Evolutionary conservation across 2,113 vertebrate species (phyloP), one percentile per base, ranked within the genome.

Genomic region (Sporophila hypoxantha): DNA sequence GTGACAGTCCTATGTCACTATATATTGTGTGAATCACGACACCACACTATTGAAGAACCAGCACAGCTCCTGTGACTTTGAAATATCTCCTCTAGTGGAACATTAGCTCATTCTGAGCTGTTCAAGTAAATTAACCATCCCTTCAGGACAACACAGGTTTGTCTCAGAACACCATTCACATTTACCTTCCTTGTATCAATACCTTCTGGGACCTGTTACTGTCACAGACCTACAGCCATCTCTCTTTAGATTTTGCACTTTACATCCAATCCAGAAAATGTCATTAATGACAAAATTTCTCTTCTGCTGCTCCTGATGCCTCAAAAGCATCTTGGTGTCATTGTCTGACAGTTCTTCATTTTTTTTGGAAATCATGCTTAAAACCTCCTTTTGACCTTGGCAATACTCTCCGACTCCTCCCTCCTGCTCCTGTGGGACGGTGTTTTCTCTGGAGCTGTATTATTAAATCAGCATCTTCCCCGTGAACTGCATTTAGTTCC

Each of bases 11-110:
- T 16, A n/a, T 2, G 36, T 71, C 41, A 41, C 22, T 29, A 9
- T 12, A 41, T 9, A 4, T 9, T 10, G 14, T 22, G 14, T 1
- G 2, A 67, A 67, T 53, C 3, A 0, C 0, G 3, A 32, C 4
- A n/a, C 2, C 27, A 27, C 0, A 1, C 1, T 6, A 71, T 26
- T 7, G 14, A 21, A 62, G 52, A 73, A 37, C 41, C 23, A 13
- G 6, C 42, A 30, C 12, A 65, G 32, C 19, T 46, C 32, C 60
- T 29, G 5, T 14, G 14, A 5, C 26, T 80, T 46, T 49, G 34
- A 32, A 73, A 13, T 12, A 37, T 7, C n/a, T 57, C 8, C 39
- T 67, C 16, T 57, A 26, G 61, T 2, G 25, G 53, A 70, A 76
- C 21, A 37, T 11, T 6, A 70, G 21, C 26, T 70, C 66, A 8